These are phyloP conservation scores for Ephestia elutella DNA, from an alignment of 1,140 invertebrate genomes.

Conservation along the genomic window DNA sequence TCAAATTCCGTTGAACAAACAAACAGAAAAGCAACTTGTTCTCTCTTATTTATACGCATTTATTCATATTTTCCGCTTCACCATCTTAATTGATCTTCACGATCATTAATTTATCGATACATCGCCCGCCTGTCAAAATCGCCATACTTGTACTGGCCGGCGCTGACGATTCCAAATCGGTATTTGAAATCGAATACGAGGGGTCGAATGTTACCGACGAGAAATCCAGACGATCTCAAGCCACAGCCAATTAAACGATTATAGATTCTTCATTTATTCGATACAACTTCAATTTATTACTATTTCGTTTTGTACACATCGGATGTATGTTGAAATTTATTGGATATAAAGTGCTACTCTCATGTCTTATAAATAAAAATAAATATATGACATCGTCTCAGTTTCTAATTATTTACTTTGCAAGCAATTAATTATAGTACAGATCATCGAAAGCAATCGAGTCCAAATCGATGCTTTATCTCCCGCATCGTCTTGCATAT, in stretches of 20 bases:
- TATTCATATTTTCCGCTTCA: constrained; percentile 12
- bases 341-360: not conserved
- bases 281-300: not conserved
- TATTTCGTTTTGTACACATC: not conserved
- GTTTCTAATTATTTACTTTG: not conserved
- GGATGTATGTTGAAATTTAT: not conserved
- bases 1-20: too few species aligned
- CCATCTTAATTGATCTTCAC: constrained; percentile 18
- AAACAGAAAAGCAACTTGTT: too few species aligned
- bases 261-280: constrained; percentile 9
- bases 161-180: constrained; percentile 5
- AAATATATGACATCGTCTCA: too few species aligned
- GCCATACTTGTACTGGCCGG: not conserved
- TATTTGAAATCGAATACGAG: constrained; percentile 8
- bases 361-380: too few species aligned
- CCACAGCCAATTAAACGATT: constrained; percentile 9
- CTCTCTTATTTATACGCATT: not conserved
- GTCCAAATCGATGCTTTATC: constrained; percentile 26
- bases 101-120: constrained; percentile 17
- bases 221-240: not conserved
- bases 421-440: not conserved
- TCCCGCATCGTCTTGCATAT: constrained; percentile 28
- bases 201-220: constrained; percentile 1
- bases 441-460: not conserved
- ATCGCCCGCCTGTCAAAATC: constrained; percentile 12